These are phyloP conservation scores for Eurypyga helias DNA, from an alignment of 2,113 vertebrate species.

Conservation along the genomic window DNA sequence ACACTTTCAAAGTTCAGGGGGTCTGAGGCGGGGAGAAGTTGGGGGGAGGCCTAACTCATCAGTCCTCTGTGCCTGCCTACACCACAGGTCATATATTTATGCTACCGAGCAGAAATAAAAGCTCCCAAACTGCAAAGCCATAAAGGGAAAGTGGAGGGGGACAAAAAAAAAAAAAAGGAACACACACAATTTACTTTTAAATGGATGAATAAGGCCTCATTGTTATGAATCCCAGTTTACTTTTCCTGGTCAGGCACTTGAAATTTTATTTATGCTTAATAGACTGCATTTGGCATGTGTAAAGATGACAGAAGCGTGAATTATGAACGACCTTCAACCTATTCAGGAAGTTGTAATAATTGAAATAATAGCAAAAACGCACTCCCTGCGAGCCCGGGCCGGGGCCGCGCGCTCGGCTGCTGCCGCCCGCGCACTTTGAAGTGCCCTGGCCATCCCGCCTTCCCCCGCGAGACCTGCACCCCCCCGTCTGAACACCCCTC, in stretches of 20 bases:
- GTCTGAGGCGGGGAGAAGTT: not conserved
- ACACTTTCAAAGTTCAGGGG: conserved; percentile 58
- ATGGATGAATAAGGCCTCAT: conserved; percentile 77
- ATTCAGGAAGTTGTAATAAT: conserved; percentile 84
- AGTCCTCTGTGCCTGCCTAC: conserved; percentile 39
- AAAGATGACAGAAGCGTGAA: conserved; percentile 83
- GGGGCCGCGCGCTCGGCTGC: conserved; percentile 20
- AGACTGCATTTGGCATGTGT: conserved; percentile 79
- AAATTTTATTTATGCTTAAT: conserved; percentile 84
- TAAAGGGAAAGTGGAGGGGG: not conserved
- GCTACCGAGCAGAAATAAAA: conserved; percentile 58
- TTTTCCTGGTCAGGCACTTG: conserved; percentile 79
- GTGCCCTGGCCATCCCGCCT: not conserved
- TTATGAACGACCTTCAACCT: conserved; percentile 83
- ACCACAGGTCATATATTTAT: conserved; percentile 46
- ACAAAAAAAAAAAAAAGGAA: conserved; percentile 18
- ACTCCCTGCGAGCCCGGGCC: conserved; percentile 58
- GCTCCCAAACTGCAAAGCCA: conserved; percentile 36
- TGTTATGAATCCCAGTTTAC: conserved; percentile 78
- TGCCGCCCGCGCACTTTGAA: conserved; percentile 53
- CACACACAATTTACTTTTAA: conserved; percentile 65
- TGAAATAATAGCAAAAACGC: conserved; percentile 80
- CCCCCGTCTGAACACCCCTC: not conserved
- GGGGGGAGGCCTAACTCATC: conserved; percentile 25
- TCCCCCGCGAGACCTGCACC: not conserved